phyloP scores from a whole-genome alignment of 2,113 vertebrate species.

The Phrynosoma platyrhinos region DNA sequence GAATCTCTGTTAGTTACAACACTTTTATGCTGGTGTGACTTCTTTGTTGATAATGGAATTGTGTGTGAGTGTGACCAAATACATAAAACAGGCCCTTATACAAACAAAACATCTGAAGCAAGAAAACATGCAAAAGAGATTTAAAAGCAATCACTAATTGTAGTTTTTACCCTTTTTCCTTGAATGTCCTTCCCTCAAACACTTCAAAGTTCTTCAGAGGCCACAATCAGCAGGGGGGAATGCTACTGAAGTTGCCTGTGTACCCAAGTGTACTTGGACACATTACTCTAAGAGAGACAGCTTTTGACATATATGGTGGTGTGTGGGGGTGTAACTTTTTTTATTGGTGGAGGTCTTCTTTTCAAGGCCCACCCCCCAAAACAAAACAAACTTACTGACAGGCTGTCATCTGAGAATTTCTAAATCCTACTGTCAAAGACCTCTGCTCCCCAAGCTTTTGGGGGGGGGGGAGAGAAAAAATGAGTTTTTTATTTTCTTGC shows the following conservation, averaged over 20 bases:
- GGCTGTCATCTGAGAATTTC: no score
- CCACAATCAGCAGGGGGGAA: not conserved
- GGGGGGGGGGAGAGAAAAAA: no score
- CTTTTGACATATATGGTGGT: not conserved
- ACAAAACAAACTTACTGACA: no score
- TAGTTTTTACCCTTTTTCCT: not conserved
- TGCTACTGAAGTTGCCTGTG: not conserved
- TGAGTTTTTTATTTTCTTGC: no score
- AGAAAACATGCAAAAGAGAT: not conserved
- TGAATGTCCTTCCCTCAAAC: not conserved
- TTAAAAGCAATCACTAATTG: conserved; percentile 21
- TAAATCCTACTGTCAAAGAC: no score
- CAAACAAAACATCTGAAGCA: conserved; percentile 16
- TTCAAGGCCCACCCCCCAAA: no score
- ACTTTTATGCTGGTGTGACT: not conserved
- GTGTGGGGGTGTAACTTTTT: no score
- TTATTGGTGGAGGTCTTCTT: no score
- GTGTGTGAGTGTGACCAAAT: not conserved
- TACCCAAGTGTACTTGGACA: not conserved
- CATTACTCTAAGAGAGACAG: not conserved
- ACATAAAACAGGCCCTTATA: not conserved
- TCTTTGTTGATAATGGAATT: conserved; percentile 19
- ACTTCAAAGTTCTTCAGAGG: not conserved
- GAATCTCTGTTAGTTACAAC: not conserved
- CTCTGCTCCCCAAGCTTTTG: no score